A percentile compares a stretch with the other conserved stretches of the same genome.
phyloP scores from a whole-genome alignment of 35 echinoderm and acorn worm species.

The Hemicentrotus pulcherrimus region DNA sequence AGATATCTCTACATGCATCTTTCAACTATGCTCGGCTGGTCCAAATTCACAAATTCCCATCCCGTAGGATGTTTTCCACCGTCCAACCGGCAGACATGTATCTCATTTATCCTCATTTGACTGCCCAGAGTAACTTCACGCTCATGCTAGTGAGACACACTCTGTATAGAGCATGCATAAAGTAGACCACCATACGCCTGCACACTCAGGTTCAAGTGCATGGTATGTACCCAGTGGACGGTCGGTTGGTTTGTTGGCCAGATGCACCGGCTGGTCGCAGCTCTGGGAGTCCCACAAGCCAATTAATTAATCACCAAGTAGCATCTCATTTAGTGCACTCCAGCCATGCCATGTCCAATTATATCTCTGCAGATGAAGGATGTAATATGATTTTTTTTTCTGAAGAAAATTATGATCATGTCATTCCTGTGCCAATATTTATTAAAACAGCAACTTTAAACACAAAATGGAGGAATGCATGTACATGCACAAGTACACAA shows the following conservation, averaged over 20 bases:
- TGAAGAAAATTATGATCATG: neutral
- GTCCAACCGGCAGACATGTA: neutral
- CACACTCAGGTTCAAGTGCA: neutral
- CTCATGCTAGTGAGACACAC: neutral
- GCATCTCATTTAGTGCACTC: neutral
- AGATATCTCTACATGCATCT: neutral
- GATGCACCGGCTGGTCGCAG: neutral
- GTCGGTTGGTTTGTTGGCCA: neutral
- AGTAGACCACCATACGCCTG: neutral
- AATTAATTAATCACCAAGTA: constrained; percentile 3
- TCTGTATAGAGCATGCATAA: neutral
- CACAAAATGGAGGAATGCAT: neutral
- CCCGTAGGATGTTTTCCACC: neutral
- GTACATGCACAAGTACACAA: too few species aligned
- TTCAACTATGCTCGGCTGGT: neutral
- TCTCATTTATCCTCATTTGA: neutral
- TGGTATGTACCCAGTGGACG: neutral
- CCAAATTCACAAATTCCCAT: neutral
- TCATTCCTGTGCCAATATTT: neutral
- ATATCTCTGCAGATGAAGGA: neutral
- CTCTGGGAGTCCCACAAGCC: neutral
- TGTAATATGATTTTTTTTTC: neutral
- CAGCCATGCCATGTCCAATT: neutral
- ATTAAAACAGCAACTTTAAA: neutral
- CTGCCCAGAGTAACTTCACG: neutral